phyloP scores from a whole-genome alignment of 2,888 invertebrate species.

The Epinotia brunnichana region DNA sequence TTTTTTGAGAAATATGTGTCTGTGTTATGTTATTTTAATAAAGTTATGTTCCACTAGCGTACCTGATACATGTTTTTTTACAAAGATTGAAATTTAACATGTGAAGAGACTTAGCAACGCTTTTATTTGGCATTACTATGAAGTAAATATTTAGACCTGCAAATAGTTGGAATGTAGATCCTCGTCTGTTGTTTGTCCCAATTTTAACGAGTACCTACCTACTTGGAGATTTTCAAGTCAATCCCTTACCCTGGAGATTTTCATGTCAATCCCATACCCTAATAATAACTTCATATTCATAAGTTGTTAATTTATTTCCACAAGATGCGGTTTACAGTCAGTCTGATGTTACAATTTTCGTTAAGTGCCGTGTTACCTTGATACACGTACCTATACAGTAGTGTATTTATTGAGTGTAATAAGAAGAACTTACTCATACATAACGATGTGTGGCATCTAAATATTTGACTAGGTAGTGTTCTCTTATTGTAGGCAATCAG shows the following conservation, averaged over 20 bases:
- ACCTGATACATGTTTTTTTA: not conserved
- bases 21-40: conserved; percentile 8
- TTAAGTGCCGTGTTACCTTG: too few species aligned
- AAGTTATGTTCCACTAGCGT: not conserved
- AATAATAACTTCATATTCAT: too few species aligned
- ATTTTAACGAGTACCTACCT: not conserved
- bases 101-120: not conserved
- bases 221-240: too few species aligned
- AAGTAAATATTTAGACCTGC: not conserved
- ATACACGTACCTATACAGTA: too few species aligned
- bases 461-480: too few species aligned
- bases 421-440: not conserved
- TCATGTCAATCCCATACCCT: too few species aligned
- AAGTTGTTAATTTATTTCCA: too few species aligned
- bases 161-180: not conserved
- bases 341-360: too few species aligned
- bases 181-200: not conserved
- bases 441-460: too few species aligned
- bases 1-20: not conserved
- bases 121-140: not conserved
- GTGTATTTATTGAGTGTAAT: not conserved
- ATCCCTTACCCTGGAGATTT: too few species aligned
- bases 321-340: too few species aligned
- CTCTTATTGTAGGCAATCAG: too few species aligned
- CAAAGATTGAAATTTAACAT: not conserved